These are phyloP conservation scores for Uloborus plumipes DNA, from an alignment of 2,888 invertebrate species.

Conservation along the genomic window DNA sequence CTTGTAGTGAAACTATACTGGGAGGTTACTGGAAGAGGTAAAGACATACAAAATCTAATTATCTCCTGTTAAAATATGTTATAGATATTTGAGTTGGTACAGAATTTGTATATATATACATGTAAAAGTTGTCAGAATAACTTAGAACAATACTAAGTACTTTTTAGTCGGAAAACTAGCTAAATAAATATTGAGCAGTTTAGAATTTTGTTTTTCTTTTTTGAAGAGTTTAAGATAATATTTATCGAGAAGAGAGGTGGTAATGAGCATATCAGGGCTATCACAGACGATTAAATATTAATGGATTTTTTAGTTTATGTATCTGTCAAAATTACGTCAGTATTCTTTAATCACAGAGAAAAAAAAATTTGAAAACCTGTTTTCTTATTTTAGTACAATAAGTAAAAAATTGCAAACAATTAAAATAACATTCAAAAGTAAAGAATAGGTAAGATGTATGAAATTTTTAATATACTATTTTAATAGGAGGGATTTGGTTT, in stretches of 20 bases:
- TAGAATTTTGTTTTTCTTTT: background rate
- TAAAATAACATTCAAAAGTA: background rate
- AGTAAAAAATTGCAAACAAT: background rate
- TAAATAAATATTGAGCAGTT: slow-evolving; percentile 56
- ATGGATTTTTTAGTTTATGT: background rate
- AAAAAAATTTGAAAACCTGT: too few relatives aligned
- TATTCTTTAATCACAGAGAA: too few relatives aligned
- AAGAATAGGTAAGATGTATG: background rate
- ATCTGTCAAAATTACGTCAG: too few relatives aligned
- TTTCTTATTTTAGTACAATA: too few relatives aligned
- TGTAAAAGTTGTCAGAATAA: slow-evolving; percentile 8
- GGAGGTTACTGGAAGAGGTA: background rate
- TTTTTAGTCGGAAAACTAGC: slow-evolving; percentile 25
- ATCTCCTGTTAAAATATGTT: slow-evolving; percentile 4
- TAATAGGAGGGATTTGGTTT: too few relatives aligned
- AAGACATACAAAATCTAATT: slow-evolving; percentile 41
- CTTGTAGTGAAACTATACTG: too few relatives aligned
- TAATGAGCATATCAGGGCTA: background rate
- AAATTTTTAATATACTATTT: background rate
- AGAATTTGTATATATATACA: slow-evolving; percentile 1
- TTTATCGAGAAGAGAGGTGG: background rate
- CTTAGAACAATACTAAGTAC: slow-evolving; percentile 7
- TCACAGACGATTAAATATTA: too few relatives aligned
- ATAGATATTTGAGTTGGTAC: slow-evolving; percentile 2
- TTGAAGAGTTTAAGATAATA: too few relatives aligned